A percentile compares a stretch with the other conserved stretches of the same genome.
Evolutionary conservation across 2,113 vertebrate species (phyloP).

Genomic region (Cynocephalus volans): DNA sequence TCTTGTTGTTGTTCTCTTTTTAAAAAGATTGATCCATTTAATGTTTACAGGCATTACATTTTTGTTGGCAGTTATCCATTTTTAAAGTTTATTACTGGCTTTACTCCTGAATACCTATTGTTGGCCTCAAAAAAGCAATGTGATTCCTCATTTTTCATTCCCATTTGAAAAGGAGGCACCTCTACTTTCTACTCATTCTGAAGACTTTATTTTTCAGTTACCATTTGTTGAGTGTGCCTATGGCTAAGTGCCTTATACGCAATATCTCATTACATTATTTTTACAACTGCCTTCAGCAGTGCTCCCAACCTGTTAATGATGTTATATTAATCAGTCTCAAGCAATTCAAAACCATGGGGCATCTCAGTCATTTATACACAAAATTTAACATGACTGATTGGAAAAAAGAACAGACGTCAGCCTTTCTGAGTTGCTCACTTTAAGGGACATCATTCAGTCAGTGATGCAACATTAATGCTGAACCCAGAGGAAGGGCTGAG

Average conservation of each 20-base stretch:
- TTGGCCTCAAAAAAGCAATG: constrained; percentile 63
- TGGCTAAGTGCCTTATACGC: neutral
- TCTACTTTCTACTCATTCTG: neutral
- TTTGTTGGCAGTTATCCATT: constrained; percentile 56
- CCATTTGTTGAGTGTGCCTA: neutral
- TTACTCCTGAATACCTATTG: constrained; percentile 58
- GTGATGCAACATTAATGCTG: neutral
- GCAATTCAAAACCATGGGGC: neutral
- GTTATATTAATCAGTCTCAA: neutral
- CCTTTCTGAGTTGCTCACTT: neutral
- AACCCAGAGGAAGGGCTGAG: neutral
- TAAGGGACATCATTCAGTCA: neutral
- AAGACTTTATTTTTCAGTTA: constrained; percentile 18
- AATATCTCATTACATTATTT: constrained; percentile 7
- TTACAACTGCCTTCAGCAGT: neutral
- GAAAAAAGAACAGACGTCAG: neutral
- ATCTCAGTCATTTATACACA: neutral
- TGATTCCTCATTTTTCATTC: constrained; percentile 46
- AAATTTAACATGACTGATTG: neutral
- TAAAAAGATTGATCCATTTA: constrained; percentile 54
- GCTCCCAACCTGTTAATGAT: constrained; percentile 14
- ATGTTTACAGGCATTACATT: constrained; percentile 28
- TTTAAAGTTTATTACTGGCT: constrained; percentile 70
- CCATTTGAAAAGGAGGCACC: constrained; percentile 20
- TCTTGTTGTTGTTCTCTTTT: neutral